Evolutionary conservation across 2,797 vertebrate species (phyloP), one percentile per base, ranked within the genome.

Genomic region (Atherinosoma microstoma): DNA sequence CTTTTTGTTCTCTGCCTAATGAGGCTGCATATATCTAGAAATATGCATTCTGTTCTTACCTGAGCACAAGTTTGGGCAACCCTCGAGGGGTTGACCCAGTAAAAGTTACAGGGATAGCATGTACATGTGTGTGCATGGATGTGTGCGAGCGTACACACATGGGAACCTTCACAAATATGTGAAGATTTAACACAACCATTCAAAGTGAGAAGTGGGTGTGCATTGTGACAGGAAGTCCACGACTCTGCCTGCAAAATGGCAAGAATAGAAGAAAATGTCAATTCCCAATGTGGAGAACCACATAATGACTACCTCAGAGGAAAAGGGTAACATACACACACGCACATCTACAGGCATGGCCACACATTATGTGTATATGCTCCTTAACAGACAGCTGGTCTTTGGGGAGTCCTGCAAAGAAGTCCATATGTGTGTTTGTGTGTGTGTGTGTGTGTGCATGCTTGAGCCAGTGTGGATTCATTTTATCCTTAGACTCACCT

Each of bases 1-100:
- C 89, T 92, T 93, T 91, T 91, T 91, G 87, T 93, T 92, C 89
- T 92, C 80, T 78, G 73, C 83, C 87, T 93, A 92, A 94, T 94
- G 88, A 93, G 90, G 76, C 89, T 76, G 78, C 62, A 83, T 84
- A 89, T 84, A 89, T 88, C 84, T 80, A 58, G 86, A 91, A 90
- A 92, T 88, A 86, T 82, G 82, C 78, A 81, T 88, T 83, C 80
- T 82, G 78, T 89, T 87, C 87, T 75, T 92, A 93, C 92, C 92
- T 90, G 87, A 72, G 85, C 84, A 71, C 63, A 91, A 88, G 89
- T 91, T 91, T 59, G 76, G 88, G 91, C 90, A 84, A 90, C 86
- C 91, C 91, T 93, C 81, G 64, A 86, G 92, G 91, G 85, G 83
- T 77, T 92, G 91, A 88, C 93, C 93, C 91, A 93, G 74, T 87